Evolutionary conservation across 2,888 invertebrate genomes (phyloP).

Genomic region (Cataglyphis livida): DNA sequence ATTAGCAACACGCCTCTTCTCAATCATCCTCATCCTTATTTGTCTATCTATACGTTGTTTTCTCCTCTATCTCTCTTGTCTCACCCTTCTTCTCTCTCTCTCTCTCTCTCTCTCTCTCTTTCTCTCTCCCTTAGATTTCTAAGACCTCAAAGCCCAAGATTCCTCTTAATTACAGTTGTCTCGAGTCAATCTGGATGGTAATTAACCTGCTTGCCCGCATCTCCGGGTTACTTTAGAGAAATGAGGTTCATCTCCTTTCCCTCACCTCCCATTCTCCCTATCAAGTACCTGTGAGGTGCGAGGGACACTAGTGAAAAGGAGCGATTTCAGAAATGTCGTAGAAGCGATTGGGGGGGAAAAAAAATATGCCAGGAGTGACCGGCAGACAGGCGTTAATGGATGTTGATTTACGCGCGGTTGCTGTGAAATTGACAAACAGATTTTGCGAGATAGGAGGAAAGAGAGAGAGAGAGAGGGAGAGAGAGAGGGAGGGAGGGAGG

Average conservation of each 20-base stretch:
- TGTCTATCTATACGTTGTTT: conserved; percentile 34
- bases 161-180: conserved; percentile 85
- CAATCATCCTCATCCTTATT: conserved; percentile 39
- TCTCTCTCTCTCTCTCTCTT: conserved; percentile 53
- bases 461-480: background rate
- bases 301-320: background rate
- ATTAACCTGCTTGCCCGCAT: conserved; percentile 79
- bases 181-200: conserved; percentile 85
- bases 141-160: conserved; percentile 80
- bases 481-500: background rate
- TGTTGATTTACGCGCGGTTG: conserved; percentile 57
- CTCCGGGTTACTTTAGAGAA: conserved; percentile 58
- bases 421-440: conserved; percentile 55
- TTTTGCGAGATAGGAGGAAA: conserved; percentile 16
- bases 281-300: conserved; percentile 46
- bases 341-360: conserved; percentile 16
- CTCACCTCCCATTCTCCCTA: conserved; percentile 2
- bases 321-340: conserved; percentile 19
- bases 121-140: conserved; percentile 53
- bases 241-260: conserved; percentile 51
- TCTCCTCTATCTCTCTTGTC: conserved; percentile 12
- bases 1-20: conserved; percentile 42
- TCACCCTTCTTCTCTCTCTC: conserved; percentile 29
- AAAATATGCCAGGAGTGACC: conserved; percentile 33
- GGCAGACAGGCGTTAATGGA: conserved; percentile 52